A percentile compares a stretch with the other conserved stretches of the same genome.
These are phyloP conservation scores for Rhyacichthys aspro DNA, from an alignment of 2,797 vertebrate species.

Conservation along the genomic window DNA sequence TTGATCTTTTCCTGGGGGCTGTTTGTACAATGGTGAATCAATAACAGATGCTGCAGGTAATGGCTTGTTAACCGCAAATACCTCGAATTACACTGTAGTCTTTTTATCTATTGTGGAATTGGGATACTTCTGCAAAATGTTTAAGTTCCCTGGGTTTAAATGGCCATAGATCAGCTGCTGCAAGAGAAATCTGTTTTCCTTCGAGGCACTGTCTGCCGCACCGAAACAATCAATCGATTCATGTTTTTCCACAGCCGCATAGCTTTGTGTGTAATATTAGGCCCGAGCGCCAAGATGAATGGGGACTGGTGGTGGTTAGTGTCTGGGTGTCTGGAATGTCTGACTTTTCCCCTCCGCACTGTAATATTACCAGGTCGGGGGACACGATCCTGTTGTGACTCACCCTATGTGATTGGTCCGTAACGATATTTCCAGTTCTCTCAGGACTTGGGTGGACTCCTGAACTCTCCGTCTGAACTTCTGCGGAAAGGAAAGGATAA, in stretches of 20 bases:
- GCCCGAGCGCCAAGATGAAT: constrained; percentile 35
- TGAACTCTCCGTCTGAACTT: constrained; percentile 98
- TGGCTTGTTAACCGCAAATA: constrained; percentile 48
- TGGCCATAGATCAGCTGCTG: background rate
- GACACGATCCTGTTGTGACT: constrained; percentile 68
- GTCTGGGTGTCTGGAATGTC: constrained; percentile 67
- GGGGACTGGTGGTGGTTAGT: constrained; percentile 49
- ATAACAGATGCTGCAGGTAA: constrained; percentile 45
- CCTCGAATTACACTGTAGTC: constrained; percentile 35
- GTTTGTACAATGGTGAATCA: constrained; percentile 43
- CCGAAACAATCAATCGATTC: constrained; percentile 61
- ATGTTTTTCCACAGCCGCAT: constrained; percentile 54
- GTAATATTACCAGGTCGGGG: constrained; percentile 37
- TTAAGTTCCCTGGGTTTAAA: constrained; percentile 9
- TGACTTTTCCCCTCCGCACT: constrained; percentile 55
- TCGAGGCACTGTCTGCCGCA: constrained; percentile 31
- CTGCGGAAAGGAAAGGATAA: constrained; percentile 71
- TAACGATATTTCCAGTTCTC: constrained; percentile 99
- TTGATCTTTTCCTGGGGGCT: constrained; percentile 54
- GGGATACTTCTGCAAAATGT: constrained; percentile 15
- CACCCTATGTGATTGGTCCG: constrained; percentile 99
- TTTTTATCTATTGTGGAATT: constrained; percentile 45
- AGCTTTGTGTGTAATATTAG: constrained; percentile 61
- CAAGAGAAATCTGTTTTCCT: constrained; percentile 40
- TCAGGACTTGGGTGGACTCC: constrained; percentile 96